Percentiles rank a stretch among this genome's conserved stretches.
phyloP scores from a whole-genome alignment of 2,888 invertebrate genomes.

The Thymelicus acteon region DNA sequence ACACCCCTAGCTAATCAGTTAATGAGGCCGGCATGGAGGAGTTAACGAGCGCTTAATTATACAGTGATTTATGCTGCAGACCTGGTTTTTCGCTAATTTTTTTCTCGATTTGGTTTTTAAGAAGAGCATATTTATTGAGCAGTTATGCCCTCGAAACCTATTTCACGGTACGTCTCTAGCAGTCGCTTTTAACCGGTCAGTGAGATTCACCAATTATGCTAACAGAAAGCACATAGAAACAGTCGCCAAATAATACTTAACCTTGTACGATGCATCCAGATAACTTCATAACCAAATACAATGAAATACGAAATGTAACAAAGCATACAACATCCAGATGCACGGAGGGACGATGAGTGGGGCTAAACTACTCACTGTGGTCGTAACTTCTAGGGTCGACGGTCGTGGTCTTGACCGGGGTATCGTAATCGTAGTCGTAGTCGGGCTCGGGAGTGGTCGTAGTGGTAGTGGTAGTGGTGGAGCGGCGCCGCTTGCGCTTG shows the following conservation, averaged over 20 bases:
- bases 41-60: conserved; percentile 65
- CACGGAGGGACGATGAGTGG: conserved; percentile 30
- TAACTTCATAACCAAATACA: conserved; percentile 20
- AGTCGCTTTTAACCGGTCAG: no score
- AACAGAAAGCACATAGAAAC: conserved; percentile 31
- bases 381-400: conserved; percentile 30
- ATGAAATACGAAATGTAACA: conserved; percentile 25
- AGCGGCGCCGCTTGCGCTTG: conserved; percentile 30
- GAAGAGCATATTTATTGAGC: conserved; percentile 2
- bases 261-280: conserved; percentile 20
- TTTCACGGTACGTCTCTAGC: no score
- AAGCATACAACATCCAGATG: conserved; percentile 37
- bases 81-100: conserved; percentile 21
- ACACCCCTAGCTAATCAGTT: conserved; percentile 57
- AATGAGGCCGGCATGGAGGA: conserved; percentile 62
- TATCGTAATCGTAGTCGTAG: conserved; percentile 31
- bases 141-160: no score
- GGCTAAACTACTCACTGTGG: conserved; percentile 35
- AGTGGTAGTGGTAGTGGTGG: conserved; percentile 29
- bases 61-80: conserved; percentile 50
- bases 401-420: conserved; percentile 28
- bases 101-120: conserved; percentile 14
- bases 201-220: neutral
- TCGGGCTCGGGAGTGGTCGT: conserved; percentile 28
- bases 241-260: conserved; percentile 26